Evolutionary conservation across 2,113 vertebrate genomes (phyloP).

Genomic region (Bubo blakistoni): DNA sequence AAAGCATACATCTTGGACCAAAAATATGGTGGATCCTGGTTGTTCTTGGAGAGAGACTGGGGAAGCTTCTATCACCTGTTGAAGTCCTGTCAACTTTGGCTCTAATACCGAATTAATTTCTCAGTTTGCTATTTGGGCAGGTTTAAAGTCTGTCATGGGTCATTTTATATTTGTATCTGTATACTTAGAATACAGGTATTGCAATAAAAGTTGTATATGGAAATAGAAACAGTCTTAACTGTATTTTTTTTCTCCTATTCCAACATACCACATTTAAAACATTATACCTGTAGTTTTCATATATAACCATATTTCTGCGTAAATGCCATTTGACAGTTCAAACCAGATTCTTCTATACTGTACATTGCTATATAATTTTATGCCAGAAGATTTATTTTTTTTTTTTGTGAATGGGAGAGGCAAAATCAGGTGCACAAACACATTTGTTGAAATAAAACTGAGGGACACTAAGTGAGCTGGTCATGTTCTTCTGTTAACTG

Average conservation of each 20-base stretch:
- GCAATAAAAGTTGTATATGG: constrained; percentile 61
- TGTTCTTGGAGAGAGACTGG: constrained; percentile 62
- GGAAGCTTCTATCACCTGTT: constrained; percentile 50
- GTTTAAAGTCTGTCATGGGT: constrained; percentile 2
- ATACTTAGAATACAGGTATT: constrained; percentile 14
- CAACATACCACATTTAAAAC: neutral
- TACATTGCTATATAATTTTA: neutral
- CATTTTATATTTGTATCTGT: constrained; percentile 43
- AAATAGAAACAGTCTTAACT: constrained; percentile 33
- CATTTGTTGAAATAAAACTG: neutral
- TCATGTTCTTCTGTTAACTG: neutral
- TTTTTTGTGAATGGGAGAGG: neutral
- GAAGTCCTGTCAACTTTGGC: constrained; percentile 50
- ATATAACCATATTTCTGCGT: neutral
- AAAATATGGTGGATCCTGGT: constrained; percentile 76
- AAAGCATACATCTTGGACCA: constrained; percentile 89
- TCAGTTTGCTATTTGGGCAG: constrained; percentile 27
- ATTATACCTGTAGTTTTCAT: neutral
- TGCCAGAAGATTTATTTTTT: neutral
- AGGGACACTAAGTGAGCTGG: neutral
- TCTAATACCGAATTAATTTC: constrained; percentile 57
- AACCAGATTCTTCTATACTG: neutral
- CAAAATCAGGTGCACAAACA: neutral
- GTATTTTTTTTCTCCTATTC: neutral
- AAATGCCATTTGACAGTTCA: neutral